Evolutionary conservation across 1,140 invertebrate species (phyloP), one percentile per base, ranked within the genome.

Genomic region (Saccostrea cuccullata): DNA sequence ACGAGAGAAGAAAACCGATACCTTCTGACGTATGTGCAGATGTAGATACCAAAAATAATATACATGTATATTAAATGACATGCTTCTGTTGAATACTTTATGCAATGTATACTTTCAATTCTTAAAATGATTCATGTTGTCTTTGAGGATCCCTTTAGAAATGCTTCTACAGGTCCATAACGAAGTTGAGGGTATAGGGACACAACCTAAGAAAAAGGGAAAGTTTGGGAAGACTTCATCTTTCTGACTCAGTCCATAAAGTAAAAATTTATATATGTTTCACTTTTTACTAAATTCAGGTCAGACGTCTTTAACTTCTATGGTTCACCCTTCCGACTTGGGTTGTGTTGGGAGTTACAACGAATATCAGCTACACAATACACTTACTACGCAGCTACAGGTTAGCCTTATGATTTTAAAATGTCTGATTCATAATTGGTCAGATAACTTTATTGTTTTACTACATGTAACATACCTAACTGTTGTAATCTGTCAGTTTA

Each of bases 261-360:
- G 47, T 47, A 2, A 36, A 36, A 36, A 36, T 36, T 36, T 11
- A 47, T 47, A 11, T 47, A 47, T 47, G 47, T 47, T 47, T 47
- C 47, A 47, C 47, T 47, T 47, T 47, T 47, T 47, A 11, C 9
- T 47, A 11, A 47, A 47, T 47, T 8, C 15, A 77, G 70, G 15
- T 77, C 70, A 36, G 70, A 77, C 26, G 30, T 77, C 70, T 77
- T 77, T 77, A 15, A 77, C 9, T 77, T 77, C 26, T 77, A 77
- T 36, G 70, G 70, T 17, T 77, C 70, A 36, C 26, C 70, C 23
- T 77, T 77, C 26, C 70, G 30, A 30, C 70, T 77, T 13, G 70
- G 70, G 11, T 17, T 77, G 30, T 77, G 70, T 77, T 77, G 70
- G 70, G 70, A 77, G 30, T 15, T 77, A 4, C 70, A 77, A 12